Evolutionary conservation across 2,797 vertebrate genomes (phyloP).

Genomic region (Setipinna tenuifilis): DNA sequence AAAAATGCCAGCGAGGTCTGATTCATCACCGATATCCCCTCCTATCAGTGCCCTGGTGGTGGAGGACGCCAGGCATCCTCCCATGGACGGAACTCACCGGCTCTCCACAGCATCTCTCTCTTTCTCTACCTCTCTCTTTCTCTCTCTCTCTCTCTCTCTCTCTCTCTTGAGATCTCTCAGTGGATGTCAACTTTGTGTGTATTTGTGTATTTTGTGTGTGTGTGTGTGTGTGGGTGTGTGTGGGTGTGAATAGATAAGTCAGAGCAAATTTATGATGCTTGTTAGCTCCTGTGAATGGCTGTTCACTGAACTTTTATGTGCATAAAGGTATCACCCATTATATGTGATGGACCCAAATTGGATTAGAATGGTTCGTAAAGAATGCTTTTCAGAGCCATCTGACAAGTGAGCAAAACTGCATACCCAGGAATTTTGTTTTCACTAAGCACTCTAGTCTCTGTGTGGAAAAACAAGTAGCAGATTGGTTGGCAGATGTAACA

Average conservation of each 20-base stretch:
- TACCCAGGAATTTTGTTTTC: not conserved
- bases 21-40: conserved; percentile 33
- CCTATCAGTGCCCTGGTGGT: not conserved
- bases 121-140: not conserved
- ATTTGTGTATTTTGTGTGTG: not conserved
- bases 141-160: conserved; percentile 49
- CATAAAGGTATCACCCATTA: no score
- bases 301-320: not conserved
- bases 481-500: conserved; percentile 1
- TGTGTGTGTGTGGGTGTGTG: not conserved
- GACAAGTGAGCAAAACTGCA: not conserved
- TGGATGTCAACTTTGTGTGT: conserved; percentile 20
- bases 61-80: conserved; percentile 15
- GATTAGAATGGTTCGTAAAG: not conserved
- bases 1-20: conserved; percentile 49
- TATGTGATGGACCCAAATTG: not conserved
- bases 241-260: not conserved
- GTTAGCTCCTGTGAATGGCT: not conserved
- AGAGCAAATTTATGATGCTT: not conserved
- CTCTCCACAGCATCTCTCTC: not conserved
- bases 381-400: not conserved
- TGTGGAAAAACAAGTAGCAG: not conserved
- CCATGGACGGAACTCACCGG: conserved; percentile 31
- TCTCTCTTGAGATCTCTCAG: not conserved
- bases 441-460: not conserved